phyloP scores from a whole-genome alignment of 64 coral and sea anemone genomes.

The Stichodactyla mertensii region DNA sequence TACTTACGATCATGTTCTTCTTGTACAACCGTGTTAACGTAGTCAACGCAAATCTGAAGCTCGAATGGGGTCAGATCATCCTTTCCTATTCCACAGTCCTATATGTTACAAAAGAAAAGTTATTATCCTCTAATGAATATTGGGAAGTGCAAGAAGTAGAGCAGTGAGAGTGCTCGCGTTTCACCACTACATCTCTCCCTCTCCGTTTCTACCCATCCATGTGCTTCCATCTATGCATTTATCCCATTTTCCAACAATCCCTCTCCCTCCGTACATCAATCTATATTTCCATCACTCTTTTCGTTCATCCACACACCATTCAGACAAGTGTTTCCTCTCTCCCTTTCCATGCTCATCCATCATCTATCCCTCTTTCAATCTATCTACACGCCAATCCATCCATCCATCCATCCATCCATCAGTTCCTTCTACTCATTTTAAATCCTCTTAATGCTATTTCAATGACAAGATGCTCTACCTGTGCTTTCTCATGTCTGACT shows the following conservation, averaged over 20 bases:
- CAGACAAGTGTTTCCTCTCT: too few relatives aligned
- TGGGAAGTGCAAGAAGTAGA: too few relatives aligned
- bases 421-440: too few relatives aligned
- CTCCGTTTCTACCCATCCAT: not conserved
- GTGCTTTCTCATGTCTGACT: slow-evolving; percentile 93
- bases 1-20: slow-evolving; percentile 97
- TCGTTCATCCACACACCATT: too few relatives aligned
- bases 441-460: too few relatives aligned
- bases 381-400: too few relatives aligned
- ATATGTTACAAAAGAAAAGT: not conserved
- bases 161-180: too few relatives aligned
- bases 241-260: not conserved
- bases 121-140: too few relatives aligned
- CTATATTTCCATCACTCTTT: too few relatives aligned
- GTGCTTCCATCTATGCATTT: not conserved
- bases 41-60: slow-evolving; percentile 90
- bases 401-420: too few relatives aligned
- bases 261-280: not conserved
- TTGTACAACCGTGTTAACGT: slow-evolving; percentile 80
- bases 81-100: slow-evolving; percentile 90
- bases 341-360: too few relatives aligned
- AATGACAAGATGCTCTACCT: slow-evolving; percentile 21
- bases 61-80: slow-evolving; percentile 93
- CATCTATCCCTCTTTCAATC: too few relatives aligned
- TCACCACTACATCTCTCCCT: not conserved